phyloP scores from a whole-genome alignment of 2,888 invertebrate genomes.

The Pammene aurita region DNA sequence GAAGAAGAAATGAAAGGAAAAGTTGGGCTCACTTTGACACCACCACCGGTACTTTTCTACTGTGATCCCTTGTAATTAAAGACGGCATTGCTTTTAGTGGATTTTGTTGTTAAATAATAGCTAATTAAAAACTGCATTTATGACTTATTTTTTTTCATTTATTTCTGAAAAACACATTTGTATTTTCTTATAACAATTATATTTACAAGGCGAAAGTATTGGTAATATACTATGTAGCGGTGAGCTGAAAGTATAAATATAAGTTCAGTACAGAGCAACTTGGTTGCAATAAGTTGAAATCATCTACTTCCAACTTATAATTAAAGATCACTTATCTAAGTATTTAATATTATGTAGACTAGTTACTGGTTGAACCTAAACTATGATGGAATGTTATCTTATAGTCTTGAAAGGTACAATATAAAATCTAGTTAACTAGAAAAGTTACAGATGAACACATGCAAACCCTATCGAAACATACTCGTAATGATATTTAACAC shows the following conservation, averaged over 20 bases:
- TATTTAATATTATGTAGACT: conserved; percentile 60
- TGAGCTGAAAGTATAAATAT: conserved; percentile 54
- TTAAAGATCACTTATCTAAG: conserved; percentile 32
- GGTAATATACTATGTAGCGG: conserved; percentile 57
- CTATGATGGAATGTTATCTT: conserved; percentile 72
- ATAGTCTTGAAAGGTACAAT: conserved; percentile 63
- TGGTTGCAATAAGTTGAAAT: conserved; percentile 60
- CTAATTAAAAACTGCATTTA: conserved; percentile 45
- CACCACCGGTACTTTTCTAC: conserved; percentile 77
- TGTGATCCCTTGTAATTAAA: conserved; percentile 58
- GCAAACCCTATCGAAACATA: conserved; percentile 57
- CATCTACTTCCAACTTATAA: conserved; percentile 27
- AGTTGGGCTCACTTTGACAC: conserved; percentile 89
- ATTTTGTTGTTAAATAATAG: conserved; percentile 36
- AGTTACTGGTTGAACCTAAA: conserved; percentile 68
- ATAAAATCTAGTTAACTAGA: conserved; percentile 52
- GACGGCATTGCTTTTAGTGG: neutral
- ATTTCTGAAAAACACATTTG: conserved; percentile 55
- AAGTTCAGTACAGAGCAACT: conserved; percentile 66
- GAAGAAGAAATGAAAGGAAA: conserved; percentile 84
- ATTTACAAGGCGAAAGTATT: conserved; percentile 67
- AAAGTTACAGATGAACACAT: conserved; percentile 67
- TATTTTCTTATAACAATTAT: conserved; percentile 57
- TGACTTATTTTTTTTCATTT: conserved; percentile 51
- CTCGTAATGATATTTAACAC: conserved; percentile 56